phyloP scores from a whole-genome alignment of 2,797 vertebrate genomes.

The Premnoplex brunnescens region DNA sequence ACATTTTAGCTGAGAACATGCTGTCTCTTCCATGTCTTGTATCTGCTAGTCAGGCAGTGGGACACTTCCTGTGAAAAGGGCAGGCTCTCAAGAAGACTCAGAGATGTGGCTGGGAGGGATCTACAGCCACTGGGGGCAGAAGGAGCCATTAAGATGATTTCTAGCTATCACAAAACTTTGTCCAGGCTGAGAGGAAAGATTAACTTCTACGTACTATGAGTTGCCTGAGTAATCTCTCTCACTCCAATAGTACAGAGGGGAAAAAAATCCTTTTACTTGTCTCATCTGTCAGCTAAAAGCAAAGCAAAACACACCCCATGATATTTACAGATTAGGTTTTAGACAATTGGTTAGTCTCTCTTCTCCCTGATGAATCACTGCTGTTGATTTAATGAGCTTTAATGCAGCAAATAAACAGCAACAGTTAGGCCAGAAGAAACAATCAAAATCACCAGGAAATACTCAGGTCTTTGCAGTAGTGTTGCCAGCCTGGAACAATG shows the following conservation, averaged over 20 bases:
- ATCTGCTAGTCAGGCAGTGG: neutral
- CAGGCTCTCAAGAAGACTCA: neutral
- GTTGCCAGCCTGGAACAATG: neutral
- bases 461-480: neutral
- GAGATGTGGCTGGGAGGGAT: neutral
- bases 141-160: neutral
- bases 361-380: neutral
- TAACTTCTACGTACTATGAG: neutral
- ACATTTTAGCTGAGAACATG: constrained; percentile 22
- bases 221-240: neutral
- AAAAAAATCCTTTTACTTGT: neutral
- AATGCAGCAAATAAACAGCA: constrained; percentile 9
- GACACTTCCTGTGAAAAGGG: neutral
- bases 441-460: constrained; percentile 22
- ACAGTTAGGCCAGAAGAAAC: constrained; percentile 3
- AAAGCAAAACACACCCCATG: neutral
- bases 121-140: neutral
- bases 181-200: neutral
- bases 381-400: constrained; percentile 13
- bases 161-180: neutral
- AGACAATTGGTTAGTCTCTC: neutral
- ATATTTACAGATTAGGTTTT: constrained; percentile 21
- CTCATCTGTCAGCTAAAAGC: neutral
- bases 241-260: neutral
- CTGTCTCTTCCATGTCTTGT: neutral